phyloP scores from a whole-genome alignment of 2,888 invertebrate species.

The Lepidocyrtinus sp. region DNA sequence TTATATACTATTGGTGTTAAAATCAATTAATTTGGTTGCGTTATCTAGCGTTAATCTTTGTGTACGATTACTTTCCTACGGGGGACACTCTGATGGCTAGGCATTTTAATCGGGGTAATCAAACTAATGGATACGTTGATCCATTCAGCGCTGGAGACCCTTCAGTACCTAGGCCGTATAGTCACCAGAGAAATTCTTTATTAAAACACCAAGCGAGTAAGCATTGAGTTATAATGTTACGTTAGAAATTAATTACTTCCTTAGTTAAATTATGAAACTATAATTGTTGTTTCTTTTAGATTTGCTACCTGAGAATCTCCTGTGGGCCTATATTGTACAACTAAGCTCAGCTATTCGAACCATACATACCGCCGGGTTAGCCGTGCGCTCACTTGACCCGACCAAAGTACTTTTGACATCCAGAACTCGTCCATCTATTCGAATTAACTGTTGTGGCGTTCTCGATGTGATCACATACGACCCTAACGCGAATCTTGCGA shows the following conservation, averaged over 20 bases:
- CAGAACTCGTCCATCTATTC: slow-evolving; percentile 78
- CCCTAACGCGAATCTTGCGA: slow-evolving; percentile 79
- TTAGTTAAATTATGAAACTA: no score
- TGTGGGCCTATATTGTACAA: slow-evolving; percentile 97
- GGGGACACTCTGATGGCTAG: slow-evolving; percentile 89
- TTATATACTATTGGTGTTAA: no score
- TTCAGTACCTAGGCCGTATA: slow-evolving; percentile 84
- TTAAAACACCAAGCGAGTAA: slow-evolving; percentile 78
- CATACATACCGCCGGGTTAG: slow-evolving; percentile 86
- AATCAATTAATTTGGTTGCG: slow-evolving; percentile 60
- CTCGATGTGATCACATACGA: slow-evolving; percentile 86
- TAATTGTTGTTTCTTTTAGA: no score
- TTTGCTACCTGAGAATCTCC: slow-evolving; percentile 88
- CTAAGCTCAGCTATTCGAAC: slow-evolving; percentile 92
- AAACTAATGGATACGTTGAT: slow-evolving; percentile 80
- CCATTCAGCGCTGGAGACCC: slow-evolving; percentile 87
- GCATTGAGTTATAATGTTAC: slow-evolving; percentile 1
- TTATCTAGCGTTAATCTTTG: slow-evolving; percentile 90
- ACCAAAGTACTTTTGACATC: slow-evolving; percentile 90
- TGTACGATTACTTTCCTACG: slow-evolving; percentile 95
- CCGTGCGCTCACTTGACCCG: slow-evolving; percentile 89
- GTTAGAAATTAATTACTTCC: not conserved
- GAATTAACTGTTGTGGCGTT: slow-evolving; percentile 86
- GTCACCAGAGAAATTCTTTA: slow-evolving; percentile 87
- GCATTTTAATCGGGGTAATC: slow-evolving; percentile 78